Percentiles rank a stretch among this genome's conserved stretches.
These are phyloP conservation scores for Digitonthophagus gazella DNA, from an alignment of 2,888 invertebrate genomes.

Conservation along the genomic window DNA sequence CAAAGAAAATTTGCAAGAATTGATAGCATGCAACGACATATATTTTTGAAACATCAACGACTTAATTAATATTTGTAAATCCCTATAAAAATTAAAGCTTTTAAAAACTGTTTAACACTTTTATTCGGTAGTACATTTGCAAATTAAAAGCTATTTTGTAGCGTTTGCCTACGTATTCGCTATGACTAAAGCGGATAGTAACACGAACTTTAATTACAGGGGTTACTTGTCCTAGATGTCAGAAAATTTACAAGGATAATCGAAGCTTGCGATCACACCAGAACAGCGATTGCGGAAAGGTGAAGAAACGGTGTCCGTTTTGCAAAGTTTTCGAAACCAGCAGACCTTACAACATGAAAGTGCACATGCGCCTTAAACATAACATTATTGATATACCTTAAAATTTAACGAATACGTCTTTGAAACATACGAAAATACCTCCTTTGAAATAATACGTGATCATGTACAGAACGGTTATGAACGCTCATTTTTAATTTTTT, in stretches of 20 bases:
- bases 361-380: neutral
- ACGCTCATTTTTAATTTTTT: no score
- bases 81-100: no score
- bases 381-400: constrained; percentile 1
- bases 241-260: constrained; percentile 20
- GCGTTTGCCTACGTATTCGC: no score
- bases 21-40: neutral
- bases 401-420: neutral
- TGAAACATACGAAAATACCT: no score
- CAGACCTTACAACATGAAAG: constrained; percentile 2
- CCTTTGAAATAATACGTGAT: no score
- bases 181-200: no score
- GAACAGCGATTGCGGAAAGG: neutral
- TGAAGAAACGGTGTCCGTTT: neutral
- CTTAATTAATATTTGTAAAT: no score
- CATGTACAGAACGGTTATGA: no score
- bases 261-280: constrained; percentile 8
- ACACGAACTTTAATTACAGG: constrained; percentile 1
- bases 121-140: no score
- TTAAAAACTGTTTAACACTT: no score
- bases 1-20: neutral
- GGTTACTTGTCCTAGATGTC: constrained; percentile 11
- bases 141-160: no score
- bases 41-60: neutral
- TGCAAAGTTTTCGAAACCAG: neutral